Conservation (phyloP, 2,113 vertebrate genomes). For the Rhipidura dahli region DNA sequence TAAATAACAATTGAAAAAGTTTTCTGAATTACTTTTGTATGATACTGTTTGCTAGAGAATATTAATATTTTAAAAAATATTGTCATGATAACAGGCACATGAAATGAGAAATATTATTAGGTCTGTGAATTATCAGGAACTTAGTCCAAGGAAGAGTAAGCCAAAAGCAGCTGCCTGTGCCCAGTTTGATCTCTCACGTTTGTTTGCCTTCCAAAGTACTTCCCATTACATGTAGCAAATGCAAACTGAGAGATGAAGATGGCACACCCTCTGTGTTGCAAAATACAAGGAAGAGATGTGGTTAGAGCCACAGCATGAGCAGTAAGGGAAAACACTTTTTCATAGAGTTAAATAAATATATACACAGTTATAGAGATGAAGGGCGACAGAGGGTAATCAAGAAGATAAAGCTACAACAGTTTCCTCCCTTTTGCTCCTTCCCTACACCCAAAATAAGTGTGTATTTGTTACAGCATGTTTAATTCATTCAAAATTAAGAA, state of each 20-base stretch:
- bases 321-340: not conserved
- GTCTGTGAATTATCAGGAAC: not conserved
- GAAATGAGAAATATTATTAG: not conserved
- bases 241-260: not conserved
- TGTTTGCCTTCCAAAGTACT: not conserved
- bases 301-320: not conserved
- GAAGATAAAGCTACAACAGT: not conserved
- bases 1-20: not conserved
- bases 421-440: not conserved
- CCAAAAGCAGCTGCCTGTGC: not conserved
- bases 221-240: not conserved
- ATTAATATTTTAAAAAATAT: not conserved
- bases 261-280: not conserved
- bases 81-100: not conserved
- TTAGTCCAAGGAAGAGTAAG: not conserved
- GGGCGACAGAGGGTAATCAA: not conserved
- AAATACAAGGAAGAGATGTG: not conserved
- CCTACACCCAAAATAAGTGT: not conserved
- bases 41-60: not conserved
- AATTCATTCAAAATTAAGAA: not conserved
- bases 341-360: not conserved
- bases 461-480: not conserved
- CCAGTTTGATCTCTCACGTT: not conserved
- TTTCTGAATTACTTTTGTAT: not conserved
- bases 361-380: not conserved